These are phyloP conservation scores for Deilephila porcellus DNA, from an alignment of 2,888 invertebrate species.

Conservation along the genomic window DNA sequence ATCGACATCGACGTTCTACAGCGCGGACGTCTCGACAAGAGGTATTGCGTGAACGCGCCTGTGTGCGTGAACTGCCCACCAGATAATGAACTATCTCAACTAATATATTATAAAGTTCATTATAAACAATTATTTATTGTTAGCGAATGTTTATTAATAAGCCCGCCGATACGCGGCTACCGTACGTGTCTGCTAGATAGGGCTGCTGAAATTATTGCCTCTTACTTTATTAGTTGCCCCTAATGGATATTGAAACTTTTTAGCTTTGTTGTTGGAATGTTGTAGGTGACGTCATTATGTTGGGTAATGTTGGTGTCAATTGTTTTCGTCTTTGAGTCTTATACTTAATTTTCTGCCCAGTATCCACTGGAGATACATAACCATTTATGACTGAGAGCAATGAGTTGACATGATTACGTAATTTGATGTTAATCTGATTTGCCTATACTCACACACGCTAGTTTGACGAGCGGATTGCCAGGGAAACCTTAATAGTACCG, in stretches of 20 bases:
- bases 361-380: too few species aligned
- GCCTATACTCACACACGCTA: too few species aligned
- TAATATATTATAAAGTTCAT: conserved; percentile 86
- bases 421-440: too few species aligned
- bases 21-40: conserved; percentile 51
- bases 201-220: conserved; percentile 43
- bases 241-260: conserved; percentile 47
- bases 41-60: conserved; percentile 57
- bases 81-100: conserved; percentile 84
- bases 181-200: conserved; percentile 68
- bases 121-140: conserved; percentile 86
- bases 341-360: too few species aligned
- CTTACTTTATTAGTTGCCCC: conserved; percentile 12
- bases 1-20: conserved; percentile 36
- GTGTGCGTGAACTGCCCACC: conserved; percentile 72
- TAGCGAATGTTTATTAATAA: conserved; percentile 85
- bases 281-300: not conserved
- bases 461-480: too few species aligned
- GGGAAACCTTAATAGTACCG: too few species aligned
- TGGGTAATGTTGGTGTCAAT: not conserved
- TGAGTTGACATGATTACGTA: too few species aligned
- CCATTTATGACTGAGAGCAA: too few species aligned
- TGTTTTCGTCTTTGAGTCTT: too few species aligned
- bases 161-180: conserved; percentile 75
- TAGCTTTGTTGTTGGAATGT: conserved; percentile 44